phyloP scores from a whole-genome alignment of 2,888 invertebrate genomes.

The Mythimna albipuncta region DNA sequence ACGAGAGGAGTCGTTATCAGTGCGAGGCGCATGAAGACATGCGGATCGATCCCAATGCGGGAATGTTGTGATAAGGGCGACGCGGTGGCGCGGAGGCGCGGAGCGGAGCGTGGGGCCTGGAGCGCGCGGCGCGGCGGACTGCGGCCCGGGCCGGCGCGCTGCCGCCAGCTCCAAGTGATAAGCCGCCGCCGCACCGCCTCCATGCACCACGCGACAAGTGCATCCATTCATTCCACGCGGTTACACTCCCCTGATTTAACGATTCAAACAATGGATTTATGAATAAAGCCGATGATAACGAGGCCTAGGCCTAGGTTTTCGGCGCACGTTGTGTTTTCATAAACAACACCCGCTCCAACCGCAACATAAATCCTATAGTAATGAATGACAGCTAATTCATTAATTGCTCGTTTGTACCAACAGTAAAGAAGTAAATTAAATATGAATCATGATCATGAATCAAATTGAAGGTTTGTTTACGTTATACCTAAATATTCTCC shows the following conservation, averaged over 20 bases:
- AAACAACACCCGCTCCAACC: conserved; percentile 42
- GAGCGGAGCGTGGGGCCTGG: conserved; percentile 73
- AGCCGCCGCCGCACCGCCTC: conserved; percentile 36
- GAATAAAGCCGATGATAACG: conserved; percentile 65
- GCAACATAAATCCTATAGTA: conserved; percentile 18
- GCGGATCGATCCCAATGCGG: conserved; percentile 87
- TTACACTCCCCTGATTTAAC: conserved; percentile 68
- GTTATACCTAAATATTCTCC: conserved; percentile 42
- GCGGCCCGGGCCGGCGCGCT: conserved; percentile 49
- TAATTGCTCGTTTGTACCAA: conserved; percentile 15
- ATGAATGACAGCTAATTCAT: conserved; percentile 36
- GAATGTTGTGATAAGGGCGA: conserved; percentile 83
- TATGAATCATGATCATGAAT: conserved; percentile 26
- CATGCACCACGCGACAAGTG: conserved; percentile 77
- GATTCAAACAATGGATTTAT: conserved; percentile 69
- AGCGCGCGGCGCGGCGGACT: conserved; percentile 86
- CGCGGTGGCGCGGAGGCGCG: conserved; percentile 40
- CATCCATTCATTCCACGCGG: conserved; percentile 80
- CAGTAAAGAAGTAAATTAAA: conserved; percentile 12
- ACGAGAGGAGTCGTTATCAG: conserved; percentile 77
- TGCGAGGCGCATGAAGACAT: conserved; percentile 77
- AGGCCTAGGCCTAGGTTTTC: conserved; percentile 61
- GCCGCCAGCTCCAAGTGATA: conserved; percentile 68
- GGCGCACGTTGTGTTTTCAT: conserved; percentile 54
- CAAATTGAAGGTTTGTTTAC: conserved; percentile 25